Conservation (phyloP, 92 coral and sea anemone genomes). For the Virgularia gustaviana region DNA sequence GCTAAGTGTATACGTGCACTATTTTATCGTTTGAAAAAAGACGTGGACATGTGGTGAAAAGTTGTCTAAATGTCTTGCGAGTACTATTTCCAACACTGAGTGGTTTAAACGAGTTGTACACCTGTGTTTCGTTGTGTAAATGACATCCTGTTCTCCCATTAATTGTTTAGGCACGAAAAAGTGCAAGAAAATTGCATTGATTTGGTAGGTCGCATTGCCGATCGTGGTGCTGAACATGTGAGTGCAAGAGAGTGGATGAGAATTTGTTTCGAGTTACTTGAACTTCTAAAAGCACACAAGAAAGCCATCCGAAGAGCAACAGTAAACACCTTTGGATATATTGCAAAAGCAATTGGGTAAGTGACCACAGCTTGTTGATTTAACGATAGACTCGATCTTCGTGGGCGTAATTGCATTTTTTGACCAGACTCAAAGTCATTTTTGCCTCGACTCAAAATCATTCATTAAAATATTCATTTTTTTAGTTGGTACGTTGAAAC, state of each 20-base stretch:
- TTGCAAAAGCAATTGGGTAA: conserved; percentile 99
- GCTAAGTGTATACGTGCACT: no score
- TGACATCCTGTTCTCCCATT: background rate
- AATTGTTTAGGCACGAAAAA: conserved; percentile 73
- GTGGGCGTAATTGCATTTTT: no score
- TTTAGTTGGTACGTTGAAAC: no score
- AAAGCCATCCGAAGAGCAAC: conserved; percentile 98
- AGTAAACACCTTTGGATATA: conserved; percentile 98
- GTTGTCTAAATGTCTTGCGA: no score
- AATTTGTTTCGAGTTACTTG: conserved; percentile 91
- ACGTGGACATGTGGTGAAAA: no score
- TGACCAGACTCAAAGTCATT: no score
- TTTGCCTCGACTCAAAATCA: no score
- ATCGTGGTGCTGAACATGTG: conserved; percentile 99
- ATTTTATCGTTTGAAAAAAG: no score
- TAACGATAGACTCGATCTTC: background rate
- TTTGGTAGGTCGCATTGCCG: conserved; percentile 96
- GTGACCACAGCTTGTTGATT: background rate
- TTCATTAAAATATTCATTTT: no score
- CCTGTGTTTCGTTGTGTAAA: background rate
- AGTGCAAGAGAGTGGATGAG: conserved; percentile 99
- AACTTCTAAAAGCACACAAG: conserved; percentile 95
- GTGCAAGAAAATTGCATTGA: conserved; percentile 98
- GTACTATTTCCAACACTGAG: background rate
- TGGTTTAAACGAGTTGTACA: background rate